Evolutionary conservation across 2,113 vertebrate species (phyloP).

Genomic region (Opisthocomus hoazin): DNA sequence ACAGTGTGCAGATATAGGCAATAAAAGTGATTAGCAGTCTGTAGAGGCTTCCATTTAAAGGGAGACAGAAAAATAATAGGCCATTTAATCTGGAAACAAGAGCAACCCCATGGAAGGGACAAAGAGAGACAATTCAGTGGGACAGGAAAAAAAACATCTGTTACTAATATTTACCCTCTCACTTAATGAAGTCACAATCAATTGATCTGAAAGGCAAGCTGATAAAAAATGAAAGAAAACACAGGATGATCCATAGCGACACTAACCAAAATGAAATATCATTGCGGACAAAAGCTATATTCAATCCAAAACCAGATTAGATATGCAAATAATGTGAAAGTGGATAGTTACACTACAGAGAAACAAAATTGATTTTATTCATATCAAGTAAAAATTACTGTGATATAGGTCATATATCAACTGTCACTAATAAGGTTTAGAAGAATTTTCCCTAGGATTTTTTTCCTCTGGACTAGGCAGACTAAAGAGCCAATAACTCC

Average conservation of each 20-base stretch:
- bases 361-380: constrained; percentile 53
- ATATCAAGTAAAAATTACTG: constrained; percentile 42
- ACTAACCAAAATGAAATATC: constrained; percentile 18
- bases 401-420: constrained; percentile 43
- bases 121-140: not conserved
- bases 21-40: not conserved
- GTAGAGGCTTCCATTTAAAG: not conserved
- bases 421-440: constrained; percentile 38
- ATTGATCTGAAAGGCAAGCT: not conserved
- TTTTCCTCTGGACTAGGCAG: constrained; percentile 40
- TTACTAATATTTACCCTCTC: not conserved
- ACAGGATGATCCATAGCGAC: not conserved
- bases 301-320: constrained; percentile 35
- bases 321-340: constrained; percentile 39
- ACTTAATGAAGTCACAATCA: constrained; percentile 16
- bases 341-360: not conserved
- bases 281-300: not conserved
- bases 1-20: not conserved
- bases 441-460: constrained; percentile 21
- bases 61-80: not conserved
- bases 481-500: constrained; percentile 45
- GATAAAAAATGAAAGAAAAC: not conserved
- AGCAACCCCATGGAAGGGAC: not conserved
- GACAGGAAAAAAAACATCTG: not conserved
- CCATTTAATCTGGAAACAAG: not conserved